Base-by-base conservation (phyloP, 2,797 vertebrate species). In the Hemitrygon akajei region DNA sequence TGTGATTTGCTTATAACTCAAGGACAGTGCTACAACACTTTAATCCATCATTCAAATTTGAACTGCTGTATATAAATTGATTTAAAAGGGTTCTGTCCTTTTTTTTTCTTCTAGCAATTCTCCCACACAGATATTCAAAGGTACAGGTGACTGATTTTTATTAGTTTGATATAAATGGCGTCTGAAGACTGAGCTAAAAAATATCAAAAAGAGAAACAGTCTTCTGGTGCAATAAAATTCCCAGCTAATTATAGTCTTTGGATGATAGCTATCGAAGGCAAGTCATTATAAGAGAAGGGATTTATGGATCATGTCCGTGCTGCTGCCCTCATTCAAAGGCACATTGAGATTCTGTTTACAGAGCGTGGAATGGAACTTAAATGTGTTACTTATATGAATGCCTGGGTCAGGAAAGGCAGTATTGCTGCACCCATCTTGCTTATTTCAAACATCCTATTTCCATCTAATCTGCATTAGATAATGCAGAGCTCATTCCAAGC, bases 371-470 rank as follows among this genome's bases (percentile, higher is more conserved):
- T 93, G 71, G 27, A 93, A 93, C 40, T 18, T 93, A 73, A 75
- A 71, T 92, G 69, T 75, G 37, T 92, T 76, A 93, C 91, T 93
- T 93, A 56, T 75, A 93, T n/a, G 71, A 93, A 30, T 93, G 22
- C 22, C 11, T 56, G 91, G 86, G 91, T 93, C 91, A 93, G 40
- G 40, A 75, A 56, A 76, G 37, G 71, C 20, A 75, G 71, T n/a
- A 93, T 47, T 56, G 47, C 58, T 75, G 91, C 91, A 93, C 27
- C 91, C 71, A 93, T 93, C 73, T 58, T 93, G 71, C 71, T 93
- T 93, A 71, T 56, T 92, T 92, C 91, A 93, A 40, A 93, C 71
- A 93, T 56, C 91, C 91, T 3, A 93, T 93, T 93, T 93, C 71
- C 91, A 93, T 93, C 25, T 93, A 34, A 75, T 93, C 11, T 76